Evolutionary conservation across 2,113 vertebrate genomes (phyloP), one percentile per base, ranked within the genome.

Genomic region (Megaceryle torquata): DNA sequence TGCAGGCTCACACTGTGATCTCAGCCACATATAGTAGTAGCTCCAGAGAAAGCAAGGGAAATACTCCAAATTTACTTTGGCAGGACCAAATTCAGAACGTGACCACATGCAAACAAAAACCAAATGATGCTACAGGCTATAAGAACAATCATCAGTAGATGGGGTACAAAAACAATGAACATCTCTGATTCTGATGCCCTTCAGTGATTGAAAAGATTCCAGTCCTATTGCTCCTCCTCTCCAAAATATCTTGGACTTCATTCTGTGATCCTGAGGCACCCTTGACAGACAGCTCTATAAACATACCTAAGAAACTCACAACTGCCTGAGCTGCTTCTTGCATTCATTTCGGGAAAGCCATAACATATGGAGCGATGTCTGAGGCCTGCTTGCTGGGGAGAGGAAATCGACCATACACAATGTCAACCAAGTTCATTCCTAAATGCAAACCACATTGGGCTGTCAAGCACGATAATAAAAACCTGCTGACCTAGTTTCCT

Each of bases 401-500:
- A 94, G 89, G 95, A 95, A 96, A 89, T 70, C n/a, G 6, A 78
- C 82, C 94, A 79, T 83, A 75, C 64, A 46, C 41, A 10, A 67
- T 70, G 84, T 95, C 94, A 96, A 77, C 53, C 7, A 6, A 89
- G 93, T 90, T 93, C 90, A 95, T 60, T 96, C 89, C 91, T 92
- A 95, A 96, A 96, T 90, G 92, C 93, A 96, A 97, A 96, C 95
- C 93, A 96, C 72, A 75, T 63, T 91, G 78, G 86, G 76, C 82
- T 96, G 95, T 96, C 1, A 41, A 95, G 89, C 74, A 91, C 12
- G 6, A 94, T 96, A 97, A 93, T 95, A 96, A 96, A 96, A 96
- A 92, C 94, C 88, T 91, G 86, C 91, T 97, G 95, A 97, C 97
- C 96, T 96, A 96, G 94, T 97, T 98, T 95, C 90, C 96, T 94